Conservation (phyloP, 2,888 invertebrate genomes). For the Lutraria lutraria region DNA sequence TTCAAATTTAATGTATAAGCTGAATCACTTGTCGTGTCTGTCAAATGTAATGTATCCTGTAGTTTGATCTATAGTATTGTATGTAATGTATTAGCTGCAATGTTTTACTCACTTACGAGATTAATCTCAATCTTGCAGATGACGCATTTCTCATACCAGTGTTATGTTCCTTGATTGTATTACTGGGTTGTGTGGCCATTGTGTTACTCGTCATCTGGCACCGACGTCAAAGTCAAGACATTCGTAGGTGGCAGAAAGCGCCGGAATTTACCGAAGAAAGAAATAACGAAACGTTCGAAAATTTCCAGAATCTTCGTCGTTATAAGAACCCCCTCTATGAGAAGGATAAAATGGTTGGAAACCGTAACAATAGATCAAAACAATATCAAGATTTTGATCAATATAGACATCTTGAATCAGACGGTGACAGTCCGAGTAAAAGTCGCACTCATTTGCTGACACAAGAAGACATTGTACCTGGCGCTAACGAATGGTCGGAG, state of each 20-base stretch:
- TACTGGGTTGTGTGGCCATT: constrained; percentile 80
- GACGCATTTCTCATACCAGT: constrained; percentile 75
- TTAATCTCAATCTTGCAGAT: constrained; percentile 35
- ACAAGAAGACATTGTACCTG: constrained; percentile 74
- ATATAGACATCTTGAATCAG: constrained; percentile 46
- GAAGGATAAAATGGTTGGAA: constrained; percentile 88
- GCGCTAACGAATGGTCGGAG: constrained; percentile 79
- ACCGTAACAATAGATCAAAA: constrained; percentile 85
- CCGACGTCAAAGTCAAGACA: constrained; percentile 88
- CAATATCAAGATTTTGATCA: constrained; percentile 89
- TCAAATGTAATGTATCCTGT: too few relatives aligned
- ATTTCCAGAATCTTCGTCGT: constrained; percentile 91
- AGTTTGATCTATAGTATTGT: too few relatives aligned
- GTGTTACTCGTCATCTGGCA: constrained; percentile 87
- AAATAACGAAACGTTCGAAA: constrained; percentile 97
- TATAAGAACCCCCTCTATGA: constrained; percentile 92
- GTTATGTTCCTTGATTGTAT: constrained; percentile 82
- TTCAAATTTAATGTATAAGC: too few relatives aligned
- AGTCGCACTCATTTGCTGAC: constrained; percentile 77
- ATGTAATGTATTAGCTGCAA: too few relatives aligned
- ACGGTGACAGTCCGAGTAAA: constrained; percentile 73
- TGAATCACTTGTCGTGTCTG: too few relatives aligned
- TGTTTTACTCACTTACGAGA: neutral
- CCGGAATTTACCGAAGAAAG: constrained; percentile 87
- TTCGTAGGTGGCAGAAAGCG: constrained; percentile 87